A percentile compares a stretch with the other conserved stretches of the same genome.
Evolutionary conservation across 2,797 vertebrate genomes (phyloP).

Genomic region (Euthynnus affinis): DNA sequence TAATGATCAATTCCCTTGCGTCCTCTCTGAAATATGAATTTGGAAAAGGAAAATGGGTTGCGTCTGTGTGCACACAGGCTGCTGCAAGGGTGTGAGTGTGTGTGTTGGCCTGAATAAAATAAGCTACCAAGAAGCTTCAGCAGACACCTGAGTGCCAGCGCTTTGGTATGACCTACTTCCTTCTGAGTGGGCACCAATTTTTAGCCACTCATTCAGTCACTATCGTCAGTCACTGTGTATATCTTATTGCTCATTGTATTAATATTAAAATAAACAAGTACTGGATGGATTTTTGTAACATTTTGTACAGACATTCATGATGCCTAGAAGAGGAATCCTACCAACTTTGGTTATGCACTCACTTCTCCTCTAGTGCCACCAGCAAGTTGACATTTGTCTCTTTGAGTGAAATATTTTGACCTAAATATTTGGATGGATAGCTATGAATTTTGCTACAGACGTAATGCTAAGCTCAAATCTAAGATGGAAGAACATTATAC

Average conservation of each 20-base stretch:
- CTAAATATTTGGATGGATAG: no score
- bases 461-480: no score
- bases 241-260: not conserved
- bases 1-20: constrained; percentile 64
- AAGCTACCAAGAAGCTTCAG: constrained; percentile 58
- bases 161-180: constrained; percentile 66
- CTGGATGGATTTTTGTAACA: not conserved
- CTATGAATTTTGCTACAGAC: no score
- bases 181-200: constrained; percentile 21
- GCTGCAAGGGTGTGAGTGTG: not conserved
- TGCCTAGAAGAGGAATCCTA: not conserved
- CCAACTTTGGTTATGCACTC: not conserved
- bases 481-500: not conserved
- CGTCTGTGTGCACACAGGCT: not conserved
- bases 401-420: no score
- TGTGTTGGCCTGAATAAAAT: constrained; percentile 70
- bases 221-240: constrained; percentile 23
- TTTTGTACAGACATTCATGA: not conserved
- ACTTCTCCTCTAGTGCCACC: no score
- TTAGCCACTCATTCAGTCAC: constrained; percentile 24
- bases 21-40: constrained; percentile 58
- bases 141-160: constrained; percentile 67
- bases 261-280: not conserved
- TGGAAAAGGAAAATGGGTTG: constrained; percentile 56
- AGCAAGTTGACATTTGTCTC: no score